Conservation (phyloP, 2,797 vertebrate species). For the Cryptoblepharus egeriae region DNA sequence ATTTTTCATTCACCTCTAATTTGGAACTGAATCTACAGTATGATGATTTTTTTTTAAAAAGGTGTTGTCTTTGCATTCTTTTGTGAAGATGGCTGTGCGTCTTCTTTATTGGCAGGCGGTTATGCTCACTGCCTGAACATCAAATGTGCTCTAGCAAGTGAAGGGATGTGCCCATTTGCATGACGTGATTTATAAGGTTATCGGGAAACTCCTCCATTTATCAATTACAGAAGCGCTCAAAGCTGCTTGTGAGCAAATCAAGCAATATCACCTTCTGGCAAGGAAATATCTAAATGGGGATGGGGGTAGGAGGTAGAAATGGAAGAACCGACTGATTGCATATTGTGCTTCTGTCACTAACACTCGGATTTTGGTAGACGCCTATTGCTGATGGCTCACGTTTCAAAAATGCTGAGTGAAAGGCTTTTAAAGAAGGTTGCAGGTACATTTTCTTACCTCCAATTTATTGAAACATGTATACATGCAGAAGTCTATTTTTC, state of each 20-base stretch:
- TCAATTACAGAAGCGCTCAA: slow-evolving; percentile 52
- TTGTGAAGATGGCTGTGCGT: slow-evolving; percentile 36
- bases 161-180: slow-evolving; percentile 45
- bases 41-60: slow-evolving; percentile 45
- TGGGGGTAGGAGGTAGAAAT: too few relatives aligned
- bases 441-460: neutral
- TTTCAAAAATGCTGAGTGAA: neutral
- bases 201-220: slow-evolving; percentile 60
- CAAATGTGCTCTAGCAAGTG: slow-evolving; percentile 27
- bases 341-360: neutral
- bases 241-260: slow-evolving; percentile 55
- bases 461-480: neutral
- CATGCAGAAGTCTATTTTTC: neutral
- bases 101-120: slow-evolving; percentile 44
- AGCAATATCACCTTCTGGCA: slow-evolving; percentile 50
- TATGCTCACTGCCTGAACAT: slow-evolving; percentile 54
- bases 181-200: slow-evolving; percentile 59
- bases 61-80: slow-evolving; percentile 25
- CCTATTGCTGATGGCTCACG: fast-evolving
- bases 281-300: slow-evolving; percentile 29
- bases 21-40: slow-evolving; percentile 45
- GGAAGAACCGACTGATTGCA: slow-evolving; percentile 49
- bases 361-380: neutral
- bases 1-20: slow-evolving; percentile 58
- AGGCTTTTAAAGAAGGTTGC: slow-evolving; percentile 9